Conservation (phyloP, 2,797 vertebrate genomes). For the Zonotrichia albicollis region DNA sequence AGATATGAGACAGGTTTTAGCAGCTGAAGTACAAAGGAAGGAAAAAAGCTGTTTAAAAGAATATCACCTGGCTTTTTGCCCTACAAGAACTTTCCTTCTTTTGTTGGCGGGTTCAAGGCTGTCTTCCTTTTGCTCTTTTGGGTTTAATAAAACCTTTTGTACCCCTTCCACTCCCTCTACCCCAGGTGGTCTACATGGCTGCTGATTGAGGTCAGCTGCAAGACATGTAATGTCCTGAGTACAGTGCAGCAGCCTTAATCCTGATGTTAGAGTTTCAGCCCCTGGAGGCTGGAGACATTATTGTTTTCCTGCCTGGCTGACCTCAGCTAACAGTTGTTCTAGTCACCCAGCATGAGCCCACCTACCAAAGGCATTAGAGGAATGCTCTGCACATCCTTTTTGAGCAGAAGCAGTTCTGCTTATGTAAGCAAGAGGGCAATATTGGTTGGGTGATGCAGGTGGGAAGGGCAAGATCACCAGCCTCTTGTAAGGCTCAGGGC, state of each 20-base stretch:
- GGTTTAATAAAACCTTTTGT: slow-evolving; percentile 58
- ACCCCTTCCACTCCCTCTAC: slow-evolving; percentile 34
- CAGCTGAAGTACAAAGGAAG: slow-evolving; percentile 45
- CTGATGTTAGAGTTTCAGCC: slow-evolving; percentile 34
- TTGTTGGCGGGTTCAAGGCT: slow-evolving; percentile 41
- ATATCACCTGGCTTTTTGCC: slow-evolving; percentile 41
- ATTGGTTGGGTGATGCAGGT: not conserved
- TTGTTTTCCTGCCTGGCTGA: slow-evolving; percentile 59
- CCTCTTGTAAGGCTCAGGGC: not conserved
- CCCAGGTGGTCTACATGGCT: slow-evolving; percentile 51
- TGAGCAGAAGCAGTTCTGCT: slow-evolving; percentile 6
- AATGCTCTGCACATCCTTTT: slow-evolving; percentile 2
- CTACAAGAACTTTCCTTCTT: slow-evolving; percentile 33
- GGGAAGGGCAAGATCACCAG: not conserved
- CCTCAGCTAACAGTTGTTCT: slow-evolving; percentile 35
- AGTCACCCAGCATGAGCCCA: slow-evolving; percentile 3
- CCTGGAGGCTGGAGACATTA: slow-evolving; percentile 21
- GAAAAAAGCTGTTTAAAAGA: slow-evolving; percentile 40
- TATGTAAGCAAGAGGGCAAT: not conserved
- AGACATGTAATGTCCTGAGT: slow-evolving; percentile 5
- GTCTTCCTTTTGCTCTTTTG: slow-evolving; percentile 58
- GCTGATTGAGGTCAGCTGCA: slow-evolving; percentile 51
- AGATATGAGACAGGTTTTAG: slow-evolving; percentile 51
- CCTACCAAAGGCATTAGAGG: slow-evolving; percentile 34
- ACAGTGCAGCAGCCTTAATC: slow-evolving; percentile 18